Evolutionary conservation across 2,797 vertebrate genomes (phyloP), one percentile per base, ranked within the genome.

Genomic region (Setipinna tenuifilis): DNA sequence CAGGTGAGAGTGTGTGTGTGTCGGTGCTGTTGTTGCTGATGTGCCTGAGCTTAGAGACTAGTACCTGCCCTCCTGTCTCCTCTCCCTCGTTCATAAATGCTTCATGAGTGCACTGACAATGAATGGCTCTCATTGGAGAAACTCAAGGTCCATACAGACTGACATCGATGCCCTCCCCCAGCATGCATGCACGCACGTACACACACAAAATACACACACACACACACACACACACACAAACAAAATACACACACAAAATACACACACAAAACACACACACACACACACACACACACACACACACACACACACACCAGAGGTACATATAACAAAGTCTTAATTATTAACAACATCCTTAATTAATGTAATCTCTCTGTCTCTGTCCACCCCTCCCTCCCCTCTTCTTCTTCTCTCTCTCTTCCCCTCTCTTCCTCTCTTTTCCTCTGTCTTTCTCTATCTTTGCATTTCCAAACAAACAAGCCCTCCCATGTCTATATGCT

Each of bases 191-290:
- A 35, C 48, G 12, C 16, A 41, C 10, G 41, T 10, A 23, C 83
- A 84, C 65, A 78, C 25, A 9, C 46, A 23, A 25, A 58, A 65
- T 10, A 14, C 59, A 65, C 62, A 28, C 65, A 71, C 25, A 28
- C n/a, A 35, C 65, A 62, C 59, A 62, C 19, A 5, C 17, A 54
- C 71, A 80, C 35, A 85, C 28, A 78, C 54, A 81, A 19, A 78
- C 50, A n/a, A n/a, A n/a, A 58, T 80, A 35, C n/a, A n/a, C n/a
- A 48, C 46, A 48, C 46, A 48, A n/a, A n/a, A n/a, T 10, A 48
- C 46, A 48, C 46, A 48, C 46, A 48, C 46, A n/a, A n/a, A n/a
- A 48, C 46, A 48, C 46, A 48, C 46, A 48, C 46, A 48, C 46
- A 48, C 46, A 48, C 46, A 48, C 46, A 48, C 46, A 48, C 46